phyloP scores from a whole-genome alignment of 2,888 invertebrate genomes.

The Copidosoma aretas region DNA sequence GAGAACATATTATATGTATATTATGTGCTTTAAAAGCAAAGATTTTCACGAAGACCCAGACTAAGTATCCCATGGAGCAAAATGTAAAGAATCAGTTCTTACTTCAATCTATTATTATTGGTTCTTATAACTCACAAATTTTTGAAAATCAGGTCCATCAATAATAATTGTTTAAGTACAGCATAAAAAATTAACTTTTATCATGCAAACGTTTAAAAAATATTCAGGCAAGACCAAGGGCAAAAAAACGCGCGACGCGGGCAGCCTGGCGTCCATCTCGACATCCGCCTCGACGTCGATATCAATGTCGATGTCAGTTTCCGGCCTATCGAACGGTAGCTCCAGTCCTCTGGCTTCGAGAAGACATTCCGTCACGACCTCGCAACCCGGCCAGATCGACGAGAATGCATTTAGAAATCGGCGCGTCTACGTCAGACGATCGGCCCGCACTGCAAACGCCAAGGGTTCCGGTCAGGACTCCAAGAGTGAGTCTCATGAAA shows the following conservation, averaged over 20 bases:
- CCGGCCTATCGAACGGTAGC: constrained; percentile 80
- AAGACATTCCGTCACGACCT: constrained; percentile 79
- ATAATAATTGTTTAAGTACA: too few relatives aligned
- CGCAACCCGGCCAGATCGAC: constrained; percentile 70
- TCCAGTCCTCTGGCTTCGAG: constrained; percentile 73
- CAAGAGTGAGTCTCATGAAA: constrained; percentile 59
- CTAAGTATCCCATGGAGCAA: too few relatives aligned
- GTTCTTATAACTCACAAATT: too few relatives aligned
- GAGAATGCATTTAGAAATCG: constrained; percentile 77
- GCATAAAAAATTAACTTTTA: too few relatives aligned
- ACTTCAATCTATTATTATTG: too few relatives aligned
- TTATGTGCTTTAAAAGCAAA: too few relatives aligned
- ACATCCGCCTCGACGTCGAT: constrained; percentile 59
- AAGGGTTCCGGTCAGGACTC: constrained; percentile 66
- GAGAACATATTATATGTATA: too few relatives aligned
- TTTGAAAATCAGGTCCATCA: too few relatives aligned
- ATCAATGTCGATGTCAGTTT: constrained; percentile 71
- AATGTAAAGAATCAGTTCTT: too few relatives aligned
- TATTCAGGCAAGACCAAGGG: constrained; percentile 58
- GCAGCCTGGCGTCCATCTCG: constrained; percentile 68
- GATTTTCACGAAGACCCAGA: too few relatives aligned
- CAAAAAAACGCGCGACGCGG: constrained; percentile 63
- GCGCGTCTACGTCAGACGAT: constrained; percentile 77
- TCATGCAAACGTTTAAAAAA: too few relatives aligned
- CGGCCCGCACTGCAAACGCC: constrained; percentile 74